These are phyloP conservation scores for Phrixothrix hirtus DNA, from an alignment of 2,888 invertebrate genomes.

Conservation along the genomic window DNA sequence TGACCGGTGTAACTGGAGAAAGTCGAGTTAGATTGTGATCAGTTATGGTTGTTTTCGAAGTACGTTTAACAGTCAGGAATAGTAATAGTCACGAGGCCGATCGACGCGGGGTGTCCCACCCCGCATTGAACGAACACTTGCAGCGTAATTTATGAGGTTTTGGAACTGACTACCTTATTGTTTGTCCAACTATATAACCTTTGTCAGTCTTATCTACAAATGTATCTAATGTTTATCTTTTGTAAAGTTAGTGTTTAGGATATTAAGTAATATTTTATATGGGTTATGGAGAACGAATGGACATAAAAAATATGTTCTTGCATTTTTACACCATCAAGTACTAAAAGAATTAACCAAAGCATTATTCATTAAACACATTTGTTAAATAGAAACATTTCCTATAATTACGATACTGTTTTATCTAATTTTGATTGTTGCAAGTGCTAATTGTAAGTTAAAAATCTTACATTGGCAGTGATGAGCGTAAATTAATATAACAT, in stretches of 20 bases:
- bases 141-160: constrained; percentile 55
- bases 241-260: constrained; percentile 56
- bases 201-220: constrained; percentile 56
- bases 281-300: constrained; percentile 9
- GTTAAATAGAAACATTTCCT: too few species aligned
- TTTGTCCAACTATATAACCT: constrained; percentile 56
- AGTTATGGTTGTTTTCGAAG: constrained; percentile 48
- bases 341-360: not conserved
- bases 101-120: constrained; percentile 44
- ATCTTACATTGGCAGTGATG: not conserved
- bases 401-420: too few species aligned
- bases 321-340: not conserved
- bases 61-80: constrained; percentile 41
- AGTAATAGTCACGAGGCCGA: constrained; percentile 42
- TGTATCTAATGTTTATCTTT: constrained; percentile 55
- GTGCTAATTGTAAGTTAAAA: not conserved
- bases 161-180: constrained; percentile 55
- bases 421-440: too few species aligned
- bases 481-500: too few species aligned
- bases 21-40: constrained; percentile 49
- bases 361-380: too few species aligned
- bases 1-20: constrained; percentile 45
- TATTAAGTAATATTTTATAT: constrained; percentile 47
- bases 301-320: constrained; percentile 8
- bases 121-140: constrained; percentile 47